These are phyloP conservation scores for Eurypyga helias DNA, from an alignment of 2,113 vertebrate genomes.

Conservation along the genomic window DNA sequence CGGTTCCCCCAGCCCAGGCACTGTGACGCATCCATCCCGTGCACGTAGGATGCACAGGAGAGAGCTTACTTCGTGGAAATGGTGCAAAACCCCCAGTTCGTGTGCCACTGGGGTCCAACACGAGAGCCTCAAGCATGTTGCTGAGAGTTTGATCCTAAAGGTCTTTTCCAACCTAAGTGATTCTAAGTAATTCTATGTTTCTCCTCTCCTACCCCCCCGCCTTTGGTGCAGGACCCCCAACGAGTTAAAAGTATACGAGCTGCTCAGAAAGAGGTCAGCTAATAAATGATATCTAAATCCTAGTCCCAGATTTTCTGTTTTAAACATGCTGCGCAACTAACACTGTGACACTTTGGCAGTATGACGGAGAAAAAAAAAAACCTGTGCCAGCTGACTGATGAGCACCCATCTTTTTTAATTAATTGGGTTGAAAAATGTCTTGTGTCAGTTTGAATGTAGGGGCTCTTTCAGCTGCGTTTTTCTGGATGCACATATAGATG, in stretches of 20 bases:
- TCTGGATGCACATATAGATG: conserved; percentile 42
- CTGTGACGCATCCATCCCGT: rapidly evolving
- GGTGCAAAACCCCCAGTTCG: rapidly evolving
- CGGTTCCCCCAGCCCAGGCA: neutral
- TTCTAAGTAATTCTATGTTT: neutral
- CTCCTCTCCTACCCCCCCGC: neutral
- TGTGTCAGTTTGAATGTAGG: conserved; percentile 54
- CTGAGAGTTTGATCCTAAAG: neutral
- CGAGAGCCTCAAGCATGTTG: rapidly evolving
- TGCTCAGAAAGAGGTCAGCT: conserved; percentile 45
- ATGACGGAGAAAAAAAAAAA: conserved; percentile 43
- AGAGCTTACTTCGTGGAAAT: neutral
- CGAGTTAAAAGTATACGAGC: conserved; percentile 29
- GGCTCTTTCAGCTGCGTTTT: conserved; percentile 45
- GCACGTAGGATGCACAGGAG: rapidly evolving
- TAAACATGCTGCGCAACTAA: conserved; percentile 65
- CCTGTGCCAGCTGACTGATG: conserved; percentile 69
- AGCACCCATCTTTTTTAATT: conserved; percentile 72
- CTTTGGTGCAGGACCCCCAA: neutral
- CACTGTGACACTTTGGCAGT: conserved; percentile 74
- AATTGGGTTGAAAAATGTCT: conserved; percentile 71
- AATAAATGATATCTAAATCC: conserved; percentile 59
- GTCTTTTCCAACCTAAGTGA: neutral
- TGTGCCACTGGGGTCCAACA: neutral
- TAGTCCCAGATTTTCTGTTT: conserved; percentile 68